Percentiles rank a stretch among this genome's conserved stretches.
phyloP scores from a whole-genome alignment of 2,888 invertebrate genomes.

The Hartigia nigra region DNA sequence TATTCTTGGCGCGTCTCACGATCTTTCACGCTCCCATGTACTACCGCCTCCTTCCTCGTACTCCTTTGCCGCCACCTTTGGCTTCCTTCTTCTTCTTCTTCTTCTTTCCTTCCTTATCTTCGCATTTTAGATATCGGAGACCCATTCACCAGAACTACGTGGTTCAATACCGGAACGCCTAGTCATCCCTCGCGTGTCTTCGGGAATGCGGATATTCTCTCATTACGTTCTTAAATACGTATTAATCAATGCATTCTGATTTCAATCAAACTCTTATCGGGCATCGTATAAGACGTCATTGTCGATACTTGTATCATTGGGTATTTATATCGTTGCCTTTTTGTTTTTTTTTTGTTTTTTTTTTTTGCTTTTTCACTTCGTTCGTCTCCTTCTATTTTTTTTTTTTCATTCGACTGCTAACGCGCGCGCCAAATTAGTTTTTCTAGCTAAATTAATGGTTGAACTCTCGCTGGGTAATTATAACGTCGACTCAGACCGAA shows the following conservation, averaged over 20 bases:
- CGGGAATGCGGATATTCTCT: neutral
- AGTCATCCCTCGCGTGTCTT: neutral
- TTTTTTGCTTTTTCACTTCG: neutral
- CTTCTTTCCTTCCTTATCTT: neutral
- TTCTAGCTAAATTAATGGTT: neutral
- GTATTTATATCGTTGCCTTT: neutral
- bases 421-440: neutral
- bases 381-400: neutral
- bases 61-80: neutral
- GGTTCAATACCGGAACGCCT: neutral
- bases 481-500: neutral
- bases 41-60: neutral
- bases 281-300: neutral
- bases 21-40: slow-evolving; percentile 4
- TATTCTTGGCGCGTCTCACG: slow-evolving; percentile 32
- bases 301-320: neutral
- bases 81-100: neutral
- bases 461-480: neutral
- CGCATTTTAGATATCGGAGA: neutral
- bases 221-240: neutral
- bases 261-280: neutral
- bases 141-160: neutral
- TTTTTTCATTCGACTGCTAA: neutral
- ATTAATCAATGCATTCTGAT: neutral
- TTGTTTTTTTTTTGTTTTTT: too few species aligned